phyloP scores from a whole-genome alignment of 1,140 invertebrate genomes.

The Zophobas morio region DNA sequence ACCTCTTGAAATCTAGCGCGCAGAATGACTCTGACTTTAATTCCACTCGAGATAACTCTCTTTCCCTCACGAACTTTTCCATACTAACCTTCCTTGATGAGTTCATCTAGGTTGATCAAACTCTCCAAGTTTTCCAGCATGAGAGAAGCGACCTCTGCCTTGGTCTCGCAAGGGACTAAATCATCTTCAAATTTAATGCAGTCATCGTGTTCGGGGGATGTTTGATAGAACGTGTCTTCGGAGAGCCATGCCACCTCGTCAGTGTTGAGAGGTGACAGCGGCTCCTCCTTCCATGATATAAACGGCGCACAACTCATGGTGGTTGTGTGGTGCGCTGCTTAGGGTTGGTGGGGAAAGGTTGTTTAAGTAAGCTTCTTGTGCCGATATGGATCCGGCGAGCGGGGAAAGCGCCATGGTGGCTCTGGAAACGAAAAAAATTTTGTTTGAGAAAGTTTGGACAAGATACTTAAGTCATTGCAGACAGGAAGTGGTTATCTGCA shows the following conservation, averaged over 20 bases:
- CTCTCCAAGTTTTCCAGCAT: conserved; percentile 64
- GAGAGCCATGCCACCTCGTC: conserved; percentile 53
- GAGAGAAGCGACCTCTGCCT: conserved; percentile 62
- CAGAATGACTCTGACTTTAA: no score
- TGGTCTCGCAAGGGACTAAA: conserved; percentile 57
- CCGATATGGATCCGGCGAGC: conserved; percentile 56
- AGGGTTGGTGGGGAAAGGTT: conserved; percentile 57
- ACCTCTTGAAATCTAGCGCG: no score
- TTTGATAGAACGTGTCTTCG: conserved; percentile 58
- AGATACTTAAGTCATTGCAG: not conserved
- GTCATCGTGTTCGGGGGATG: conserved; percentile 55
- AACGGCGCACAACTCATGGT: conserved; percentile 64
- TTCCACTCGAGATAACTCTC: no score
- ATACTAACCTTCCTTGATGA: conserved; percentile 62
- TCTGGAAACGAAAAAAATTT: conserved; percentile 58
- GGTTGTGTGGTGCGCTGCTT: conserved; percentile 58
- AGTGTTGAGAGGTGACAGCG: conserved; percentile 67
- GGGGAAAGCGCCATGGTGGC: conserved; percentile 64
- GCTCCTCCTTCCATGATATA: conserved; percentile 69
- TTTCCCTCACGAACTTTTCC: not conserved
- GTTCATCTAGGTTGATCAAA: conserved; percentile 64
- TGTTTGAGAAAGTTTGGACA: not conserved
- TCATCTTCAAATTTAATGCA: conserved; percentile 61
- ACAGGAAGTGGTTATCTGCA: not conserved
- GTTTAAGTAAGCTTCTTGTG: conserved; percentile 58